These are phyloP conservation scores for Epirrhoe tristata DNA, from an alignment of 2,888 invertebrate genomes.

Conservation along the genomic window DNA sequence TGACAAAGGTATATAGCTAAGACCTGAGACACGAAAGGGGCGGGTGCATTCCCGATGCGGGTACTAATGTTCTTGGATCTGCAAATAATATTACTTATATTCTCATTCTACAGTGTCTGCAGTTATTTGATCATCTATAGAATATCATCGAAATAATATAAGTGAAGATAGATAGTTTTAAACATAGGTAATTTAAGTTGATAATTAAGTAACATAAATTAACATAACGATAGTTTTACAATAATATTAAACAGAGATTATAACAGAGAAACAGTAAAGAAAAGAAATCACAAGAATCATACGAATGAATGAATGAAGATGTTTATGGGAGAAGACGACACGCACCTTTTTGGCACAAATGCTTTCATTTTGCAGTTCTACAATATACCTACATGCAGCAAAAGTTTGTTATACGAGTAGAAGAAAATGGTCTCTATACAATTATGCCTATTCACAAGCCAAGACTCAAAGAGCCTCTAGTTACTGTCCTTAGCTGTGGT, in stretches of 20 bases:
- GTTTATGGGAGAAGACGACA: no score
- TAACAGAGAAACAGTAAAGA: no score
- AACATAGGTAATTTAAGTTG: no score
- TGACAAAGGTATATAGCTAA: not conserved
- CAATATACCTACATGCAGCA: not conserved
- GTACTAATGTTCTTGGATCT: not conserved
- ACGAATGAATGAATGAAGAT: no score
- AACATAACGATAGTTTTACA: no score
- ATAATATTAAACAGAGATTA: no score
- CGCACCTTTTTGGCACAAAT: no score
- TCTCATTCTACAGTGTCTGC: not conserved
- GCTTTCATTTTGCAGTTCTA: not conserved
- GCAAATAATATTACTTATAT: not conserved
- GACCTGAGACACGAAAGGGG: not conserved
- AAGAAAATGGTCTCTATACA: conserved; percentile 8
- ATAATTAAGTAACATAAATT: no score
- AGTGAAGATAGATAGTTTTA: no score
- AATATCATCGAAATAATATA: not conserved
- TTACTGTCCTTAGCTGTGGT: conserved; percentile 8
- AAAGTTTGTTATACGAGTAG: not conserved
- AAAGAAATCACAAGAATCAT: no score
- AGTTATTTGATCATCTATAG: not conserved
- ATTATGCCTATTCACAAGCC: conserved; percentile 21
- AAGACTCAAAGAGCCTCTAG: conserved; percentile 12
- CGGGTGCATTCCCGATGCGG: not conserved